Evolutionary conservation across 2,888 invertebrate species (phyloP).

Genomic region (Pachliopta kotzebuea): DNA sequence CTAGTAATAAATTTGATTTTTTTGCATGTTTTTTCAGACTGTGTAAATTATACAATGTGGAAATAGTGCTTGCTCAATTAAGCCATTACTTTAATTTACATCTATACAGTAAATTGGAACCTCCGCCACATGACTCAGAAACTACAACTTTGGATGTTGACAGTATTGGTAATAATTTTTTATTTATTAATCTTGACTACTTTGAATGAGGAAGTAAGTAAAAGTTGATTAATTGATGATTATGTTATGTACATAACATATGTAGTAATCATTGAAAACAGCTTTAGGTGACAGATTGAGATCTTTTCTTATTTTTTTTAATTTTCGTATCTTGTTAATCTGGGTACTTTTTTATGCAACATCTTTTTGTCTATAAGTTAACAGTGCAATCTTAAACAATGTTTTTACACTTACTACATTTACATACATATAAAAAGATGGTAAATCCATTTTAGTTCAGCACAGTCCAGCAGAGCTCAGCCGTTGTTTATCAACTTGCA

Average conservation of each 20-base stretch:
- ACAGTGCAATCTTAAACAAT: too few species aligned
- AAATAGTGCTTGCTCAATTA: slow-evolving; percentile 61
- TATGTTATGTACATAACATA: too few species aligned
- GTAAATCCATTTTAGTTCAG: slow-evolving; percentile 42
- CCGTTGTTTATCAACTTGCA: slow-evolving; percentile 63
- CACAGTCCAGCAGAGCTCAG: slow-evolving; percentile 60
- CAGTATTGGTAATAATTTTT: slow-evolving; percentile 57
- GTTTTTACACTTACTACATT: too few species aligned
- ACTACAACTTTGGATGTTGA: slow-evolving; percentile 72
- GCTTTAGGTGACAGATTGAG: too few species aligned
- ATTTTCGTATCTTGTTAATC: too few species aligned
- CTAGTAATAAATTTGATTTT: neutral
- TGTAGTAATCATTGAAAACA: too few species aligned
- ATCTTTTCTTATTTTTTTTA: too few species aligned
- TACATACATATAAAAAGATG: too few species aligned
- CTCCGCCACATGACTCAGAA: slow-evolving; percentile 66
- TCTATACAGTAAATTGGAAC: slow-evolving; percentile 63
- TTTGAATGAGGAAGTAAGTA: too few species aligned
- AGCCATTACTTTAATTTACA: slow-evolving; percentile 66
- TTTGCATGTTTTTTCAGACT: slow-evolving; percentile 46
- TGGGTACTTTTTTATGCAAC: too few species aligned
- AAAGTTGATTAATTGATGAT: too few species aligned
- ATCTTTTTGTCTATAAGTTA: too few species aligned
- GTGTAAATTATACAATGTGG: slow-evolving; percentile 61
- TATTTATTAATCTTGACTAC: neutral